These are phyloP conservation scores for Molanna angustata DNA, from an alignment of 2,888 invertebrate species.

Conservation along the genomic window DNA sequence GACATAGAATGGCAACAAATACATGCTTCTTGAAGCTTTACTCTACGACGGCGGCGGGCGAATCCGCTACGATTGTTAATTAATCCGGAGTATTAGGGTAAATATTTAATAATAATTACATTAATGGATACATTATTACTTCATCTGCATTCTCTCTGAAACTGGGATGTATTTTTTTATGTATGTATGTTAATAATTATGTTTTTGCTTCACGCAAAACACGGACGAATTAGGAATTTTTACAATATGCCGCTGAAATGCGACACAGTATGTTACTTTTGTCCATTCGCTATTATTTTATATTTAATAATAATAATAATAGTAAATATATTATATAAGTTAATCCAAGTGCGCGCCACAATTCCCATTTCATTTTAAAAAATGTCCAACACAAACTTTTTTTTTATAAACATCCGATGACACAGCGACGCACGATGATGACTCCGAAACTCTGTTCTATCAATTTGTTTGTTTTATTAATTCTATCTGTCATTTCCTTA, in stretches of 20 bases:
- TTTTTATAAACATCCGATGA: constrained; percentile 2
- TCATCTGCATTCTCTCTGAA: constrained; percentile 32
- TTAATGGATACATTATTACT: constrained; percentile 33
- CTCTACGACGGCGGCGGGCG: too few species aligned
- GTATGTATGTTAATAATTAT: not conserved
- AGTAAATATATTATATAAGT: too few species aligned
- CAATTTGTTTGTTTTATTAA: not conserved
- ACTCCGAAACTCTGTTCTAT: constrained; percentile 4
- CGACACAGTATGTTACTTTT: not conserved
- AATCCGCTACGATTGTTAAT: too few species aligned
- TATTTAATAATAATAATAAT: constrained; percentile 4
- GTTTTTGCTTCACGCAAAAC: constrained; percentile 29
- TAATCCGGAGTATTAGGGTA: too few species aligned
- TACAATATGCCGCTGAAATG: constrained; percentile 25
- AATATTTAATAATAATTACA: constrained; percentile 23
- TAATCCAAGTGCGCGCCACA: too few species aligned
- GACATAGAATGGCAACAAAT: too few species aligned
- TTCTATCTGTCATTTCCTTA: constrained; percentile 46
- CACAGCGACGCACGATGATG: not conserved
- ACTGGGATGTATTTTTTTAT: constrained; percentile 24
- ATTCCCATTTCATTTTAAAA: not conserved
- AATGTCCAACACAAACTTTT: constrained; percentile 14
- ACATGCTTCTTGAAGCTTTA: too few species aligned
- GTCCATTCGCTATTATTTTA: not conserved
- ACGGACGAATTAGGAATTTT: constrained; percentile 34